These are phyloP conservation scores for Ceuthmochares aereus DNA, from an alignment of 2,113 vertebrate species.

Conservation along the genomic window DNA sequence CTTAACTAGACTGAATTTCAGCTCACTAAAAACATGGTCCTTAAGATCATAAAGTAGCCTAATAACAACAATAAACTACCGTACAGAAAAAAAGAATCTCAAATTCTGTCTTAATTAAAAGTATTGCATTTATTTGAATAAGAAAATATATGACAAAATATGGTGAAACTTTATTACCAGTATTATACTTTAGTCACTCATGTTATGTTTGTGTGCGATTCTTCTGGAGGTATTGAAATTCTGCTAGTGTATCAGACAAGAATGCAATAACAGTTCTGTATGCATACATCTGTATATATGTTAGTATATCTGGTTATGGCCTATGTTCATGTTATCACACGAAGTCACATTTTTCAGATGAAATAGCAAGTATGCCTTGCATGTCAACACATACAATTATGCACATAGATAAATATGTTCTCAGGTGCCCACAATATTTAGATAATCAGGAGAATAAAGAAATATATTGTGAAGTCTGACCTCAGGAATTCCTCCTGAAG, in stretches of 20 bases:
- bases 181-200: background rate
- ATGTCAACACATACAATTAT: background rate
- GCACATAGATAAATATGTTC: background rate
- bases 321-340: background rate
- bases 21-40: slow-evolving; percentile 16
- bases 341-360: background rate
- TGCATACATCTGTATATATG: no score
- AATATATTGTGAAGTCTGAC: background rate
- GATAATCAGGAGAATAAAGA: background rate
- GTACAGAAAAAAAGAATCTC: background rate
- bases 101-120: background rate
- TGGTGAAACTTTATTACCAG: background rate
- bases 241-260: background rate
- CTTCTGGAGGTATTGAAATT: background rate
- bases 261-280: background rate
- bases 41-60: background rate
- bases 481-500: background rate
- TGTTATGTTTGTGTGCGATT: background rate
- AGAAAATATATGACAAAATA: background rate
- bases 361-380: background rate
- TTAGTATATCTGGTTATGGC: background rate
- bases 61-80: background rate
- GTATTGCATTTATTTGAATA: background rate
- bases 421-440: background rate
- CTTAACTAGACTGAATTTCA: background rate